Conservation (phyloP, 2,797 vertebrate species). For the Gouania willdenowi region DNA sequence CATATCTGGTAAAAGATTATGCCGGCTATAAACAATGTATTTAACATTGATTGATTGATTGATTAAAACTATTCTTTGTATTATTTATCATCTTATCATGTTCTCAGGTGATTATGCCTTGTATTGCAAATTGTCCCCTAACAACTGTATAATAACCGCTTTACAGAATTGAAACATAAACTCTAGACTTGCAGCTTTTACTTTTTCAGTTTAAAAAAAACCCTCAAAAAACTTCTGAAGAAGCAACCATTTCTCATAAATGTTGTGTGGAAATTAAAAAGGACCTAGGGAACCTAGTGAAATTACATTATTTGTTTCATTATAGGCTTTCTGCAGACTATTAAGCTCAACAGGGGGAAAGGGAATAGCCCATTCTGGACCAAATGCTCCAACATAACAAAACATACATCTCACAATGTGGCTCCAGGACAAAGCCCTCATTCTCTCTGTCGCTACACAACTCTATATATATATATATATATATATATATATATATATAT, state of each 20-base stretch:
- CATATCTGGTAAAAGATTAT: no score
- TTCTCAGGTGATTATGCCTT: slow-evolving; percentile 37
- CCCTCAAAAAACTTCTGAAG: slow-evolving; percentile 34
- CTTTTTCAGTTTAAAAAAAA: slow-evolving; percentile 25
- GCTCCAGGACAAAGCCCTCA: slow-evolving; percentile 29
- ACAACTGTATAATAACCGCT: slow-evolving; percentile 31
- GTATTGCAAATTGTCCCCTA: no score
- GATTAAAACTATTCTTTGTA: no score
- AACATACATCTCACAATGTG: slow-evolving; percentile 16
- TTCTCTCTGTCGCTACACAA: slow-evolving; percentile 13
- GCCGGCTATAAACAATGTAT: no score
- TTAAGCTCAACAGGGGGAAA: slow-evolving; percentile 12
- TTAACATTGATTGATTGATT: no score
- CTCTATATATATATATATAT: no score
- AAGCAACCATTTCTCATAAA: slow-evolving; percentile 25
- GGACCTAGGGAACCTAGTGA: slow-evolving; percentile 15
- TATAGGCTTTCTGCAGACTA: not conserved
- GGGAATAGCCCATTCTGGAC: slow-evolving; percentile 19
- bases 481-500: no score
- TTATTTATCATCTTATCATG: no score
- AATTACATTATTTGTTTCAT: not conserved
- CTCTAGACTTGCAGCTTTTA: slow-evolving; percentile 33
- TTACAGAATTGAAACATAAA: slow-evolving; percentile 16
- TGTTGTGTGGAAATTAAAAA: slow-evolving; percentile 33
- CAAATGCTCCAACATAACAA: slow-evolving; percentile 17